Base-by-base conservation (phyloP, 2,888 invertebrate genomes). In the Xestia c-nigrum region DNA sequence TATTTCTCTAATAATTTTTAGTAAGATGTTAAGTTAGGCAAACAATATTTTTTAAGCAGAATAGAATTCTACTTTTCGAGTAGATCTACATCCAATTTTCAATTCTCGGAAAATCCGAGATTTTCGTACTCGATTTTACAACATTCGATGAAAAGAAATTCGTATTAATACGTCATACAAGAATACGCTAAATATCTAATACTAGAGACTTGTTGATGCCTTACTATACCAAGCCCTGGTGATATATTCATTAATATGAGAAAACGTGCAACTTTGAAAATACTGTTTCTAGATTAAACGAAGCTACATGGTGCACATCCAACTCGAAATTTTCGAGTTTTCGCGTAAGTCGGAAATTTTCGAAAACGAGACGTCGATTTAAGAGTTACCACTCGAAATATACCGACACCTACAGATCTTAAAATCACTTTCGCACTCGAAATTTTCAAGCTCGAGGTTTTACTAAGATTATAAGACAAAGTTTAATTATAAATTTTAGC, bases 181-280 rank as follows among this genome's bases (percentile, higher is more conserved):
- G 84, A 89, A 89, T 88, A 90, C 81, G 88, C 86, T 91, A 89
- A 86, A 87, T 85, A 89, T 91, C 91, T 88, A 86, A 84, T 89
- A 89, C 89, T 87, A 79, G 50, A 84, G 89, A 92, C 91, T 92
- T 89, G 91, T 90, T 83, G 89, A 81, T 80, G 90, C 87, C 84
- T 72, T 86, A 87, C 86, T 86, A 86, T 86, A 91, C 88, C 90
- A 87, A 89, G 90, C 89, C 89, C 88, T 81, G 85, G 89, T 84
- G 87, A 87, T 85, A 88, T 85, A 84, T 85, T 83, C 83, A 74
- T 86, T 86, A 88, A 87, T 77, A 85, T 86, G 86, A 89, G 87
- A 89, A 88, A 88, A 89, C 78, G 92, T 92, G 91, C 88, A 83
- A 84, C 81, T 82, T 83, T 86, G 83, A 81, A 88, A 87, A 88